These are phyloP conservation scores for Caenorhabditis sp. DNA, from an alignment of 2,888 invertebrate genomes.

Conservation along the genomic window DNA sequence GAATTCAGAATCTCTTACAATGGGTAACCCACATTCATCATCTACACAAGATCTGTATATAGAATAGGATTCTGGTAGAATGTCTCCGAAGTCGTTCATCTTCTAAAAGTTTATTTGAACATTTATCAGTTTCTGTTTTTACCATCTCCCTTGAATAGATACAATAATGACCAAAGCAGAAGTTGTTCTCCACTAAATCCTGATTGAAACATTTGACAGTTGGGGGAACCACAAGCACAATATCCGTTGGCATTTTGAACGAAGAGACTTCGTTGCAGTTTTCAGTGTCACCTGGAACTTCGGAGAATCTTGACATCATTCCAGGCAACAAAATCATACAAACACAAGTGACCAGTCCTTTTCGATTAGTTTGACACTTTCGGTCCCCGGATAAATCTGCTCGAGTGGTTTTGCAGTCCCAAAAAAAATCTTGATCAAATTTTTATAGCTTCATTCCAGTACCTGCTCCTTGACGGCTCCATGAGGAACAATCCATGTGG, in stretches of 20 bases:
- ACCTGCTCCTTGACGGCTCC: constrained; percentile 28
- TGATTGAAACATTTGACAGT: background rate
- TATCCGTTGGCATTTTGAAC: background rate
- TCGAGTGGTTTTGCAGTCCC: constrained; percentile 28
- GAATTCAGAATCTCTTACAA: background rate
- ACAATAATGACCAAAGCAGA: constrained; percentile 1
- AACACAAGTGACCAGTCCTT: constrained; percentile 42
- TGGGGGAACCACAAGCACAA: background rate
- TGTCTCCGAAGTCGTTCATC: background rate
- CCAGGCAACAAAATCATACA: background rate
- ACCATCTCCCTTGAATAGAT: background rate
- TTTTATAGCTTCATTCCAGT: background rate
- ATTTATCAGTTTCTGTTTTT: background rate
- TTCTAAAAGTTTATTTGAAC: background rate
- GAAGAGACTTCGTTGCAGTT: background rate
- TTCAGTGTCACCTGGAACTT: constrained; percentile 3
- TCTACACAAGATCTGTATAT: constrained; percentile 9
- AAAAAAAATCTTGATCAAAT: constrained; percentile 24
- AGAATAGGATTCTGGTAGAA: background rate
- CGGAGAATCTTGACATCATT: background rate
- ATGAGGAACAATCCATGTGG: constrained; percentile 19
- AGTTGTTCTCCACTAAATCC: background rate
- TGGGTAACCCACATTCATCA: background rate
- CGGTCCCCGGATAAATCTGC: constrained; percentile 11
- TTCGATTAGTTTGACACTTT: constrained; percentile 35